These are phyloP conservation scores for Palaemon carinicauda DNA, from an alignment of 1,140 invertebrate species.

Conservation along the genomic window DNA sequence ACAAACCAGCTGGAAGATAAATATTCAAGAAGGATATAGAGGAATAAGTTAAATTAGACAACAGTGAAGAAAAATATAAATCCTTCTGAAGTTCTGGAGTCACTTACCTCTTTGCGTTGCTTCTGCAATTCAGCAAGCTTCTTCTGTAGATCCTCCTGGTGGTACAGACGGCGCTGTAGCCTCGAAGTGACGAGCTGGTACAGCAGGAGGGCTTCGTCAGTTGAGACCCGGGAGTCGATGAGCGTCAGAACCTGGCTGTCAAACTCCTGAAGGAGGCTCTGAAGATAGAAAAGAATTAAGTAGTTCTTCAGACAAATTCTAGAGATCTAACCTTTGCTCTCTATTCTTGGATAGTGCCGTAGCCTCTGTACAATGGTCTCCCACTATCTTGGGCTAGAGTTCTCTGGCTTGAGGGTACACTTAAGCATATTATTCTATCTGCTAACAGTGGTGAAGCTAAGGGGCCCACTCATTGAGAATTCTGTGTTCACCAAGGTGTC, in stretches of 20 bases:
- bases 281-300: background rate
- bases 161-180: background rate
- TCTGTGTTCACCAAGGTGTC: background rate
- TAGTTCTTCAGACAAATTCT: background rate
- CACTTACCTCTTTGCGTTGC: background rate
- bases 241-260: constrained; percentile 37
- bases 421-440: too few species aligned
- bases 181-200: constrained; percentile 16
- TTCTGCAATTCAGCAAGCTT: background rate
- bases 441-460: too few species aligned
- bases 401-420: too few species aligned
- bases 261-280: constrained; percentile 44
- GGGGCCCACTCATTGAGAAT: too few species aligned
- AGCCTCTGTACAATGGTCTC: too few species aligned
- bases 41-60: too few species aligned
- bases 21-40: too few species aligned
- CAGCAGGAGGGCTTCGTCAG: constrained; percentile 35
- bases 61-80: too few species aligned
- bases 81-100: too few species aligned
- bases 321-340: background rate
- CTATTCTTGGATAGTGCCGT: too few species aligned
- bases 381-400: too few species aligned
- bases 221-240: constrained; percentile 19
- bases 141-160: background rate
- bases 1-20: too few species aligned